Base-by-base conservation (phyloP, 2,888 invertebrate genomes). In the Silvanus unidentatus region DNA sequence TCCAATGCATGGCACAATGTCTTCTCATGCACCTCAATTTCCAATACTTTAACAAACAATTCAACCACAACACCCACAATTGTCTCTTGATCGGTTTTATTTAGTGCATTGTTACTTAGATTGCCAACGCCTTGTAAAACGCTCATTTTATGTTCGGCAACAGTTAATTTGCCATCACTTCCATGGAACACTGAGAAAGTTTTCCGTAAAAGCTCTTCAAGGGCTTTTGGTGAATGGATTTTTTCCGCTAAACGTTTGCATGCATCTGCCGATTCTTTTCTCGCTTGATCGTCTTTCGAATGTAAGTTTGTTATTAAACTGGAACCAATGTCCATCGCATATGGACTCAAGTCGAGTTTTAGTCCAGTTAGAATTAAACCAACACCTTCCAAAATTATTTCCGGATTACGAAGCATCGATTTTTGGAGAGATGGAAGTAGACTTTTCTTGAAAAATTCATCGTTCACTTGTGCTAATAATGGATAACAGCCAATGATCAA, bases 321-420 rank as follows among this genome's bases (percentile, higher is more conserved):
- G 71, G 89, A 91, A 11, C 88, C 88, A 39, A 96, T 78, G 56
- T 88, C 88, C 32, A 78, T 69, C 4, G 86, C 84, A 68, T 86
- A 84, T 39, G 80, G 79, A 63, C 90, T 91, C 16, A 95, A 75
- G 64, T 90, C 86, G 2, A 92, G 70, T 42, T 80, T 76, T 4
- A 93, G 65, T 42, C 82, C 82, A 5, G 77, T 46, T 15, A 95
- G 71, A 47, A 94, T 82, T 39, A 83, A 76, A 0, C 88, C 88
- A 29, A 95, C 86, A 12, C 84, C 82, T 66, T 87, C 81, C 13
- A 95, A 77, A 50, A 90, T 86, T 42, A 92, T 82, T 76, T 98
- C 98, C 0, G 98, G 96, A 72, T 90, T 95, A 40, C 98, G 75
- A 16, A 98, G 75, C 82, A 97, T 86, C 13, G 92, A 84, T 68